These are phyloP conservation scores for Scomber japonicus DNA, from an alignment of 2,113 vertebrate species.

Conservation along the genomic window DNA sequence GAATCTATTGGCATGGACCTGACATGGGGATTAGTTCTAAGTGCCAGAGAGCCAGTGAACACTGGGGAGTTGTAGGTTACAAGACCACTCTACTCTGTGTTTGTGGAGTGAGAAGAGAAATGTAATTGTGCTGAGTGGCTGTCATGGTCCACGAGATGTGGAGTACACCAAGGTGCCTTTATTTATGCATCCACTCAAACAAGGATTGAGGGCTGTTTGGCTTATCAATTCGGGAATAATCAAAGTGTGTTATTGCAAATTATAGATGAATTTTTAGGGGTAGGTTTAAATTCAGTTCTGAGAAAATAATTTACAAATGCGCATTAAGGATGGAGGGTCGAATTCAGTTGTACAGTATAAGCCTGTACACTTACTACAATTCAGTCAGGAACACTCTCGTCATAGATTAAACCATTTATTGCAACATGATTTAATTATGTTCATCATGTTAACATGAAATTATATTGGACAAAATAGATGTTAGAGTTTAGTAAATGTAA, in stretches of 20 bases:
- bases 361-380: too few species aligned
- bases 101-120: slow-evolving; percentile 16
- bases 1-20: slow-evolving; percentile 63
- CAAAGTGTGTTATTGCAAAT: background rate
- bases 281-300: background rate
- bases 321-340: background rate
- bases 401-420: too few species aligned
- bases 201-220: background rate
- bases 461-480: too few species aligned
- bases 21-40: slow-evolving; percentile 66
- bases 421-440: too few species aligned
- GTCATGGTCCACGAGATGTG: slow-evolving; percentile 23
- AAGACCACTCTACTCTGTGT: slow-evolving; percentile 27
- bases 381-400: too few species aligned
- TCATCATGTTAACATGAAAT: too few species aligned
- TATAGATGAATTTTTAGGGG: background rate
- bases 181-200: background rate
- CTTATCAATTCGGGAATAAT: background rate
- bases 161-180: background rate
- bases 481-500: too few species aligned
- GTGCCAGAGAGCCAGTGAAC: slow-evolving; percentile 47
- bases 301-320: too few species aligned
- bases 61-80: slow-evolving; percentile 27
- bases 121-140: slow-evolving; percentile 42
- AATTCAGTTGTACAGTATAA: too few species aligned